Percentiles rank a stretch among this genome's conserved stretches.
These are phyloP conservation scores for Antheraea assamensis DNA, from an alignment of 2,888 invertebrate genomes.

Conservation along the genomic window DNA sequence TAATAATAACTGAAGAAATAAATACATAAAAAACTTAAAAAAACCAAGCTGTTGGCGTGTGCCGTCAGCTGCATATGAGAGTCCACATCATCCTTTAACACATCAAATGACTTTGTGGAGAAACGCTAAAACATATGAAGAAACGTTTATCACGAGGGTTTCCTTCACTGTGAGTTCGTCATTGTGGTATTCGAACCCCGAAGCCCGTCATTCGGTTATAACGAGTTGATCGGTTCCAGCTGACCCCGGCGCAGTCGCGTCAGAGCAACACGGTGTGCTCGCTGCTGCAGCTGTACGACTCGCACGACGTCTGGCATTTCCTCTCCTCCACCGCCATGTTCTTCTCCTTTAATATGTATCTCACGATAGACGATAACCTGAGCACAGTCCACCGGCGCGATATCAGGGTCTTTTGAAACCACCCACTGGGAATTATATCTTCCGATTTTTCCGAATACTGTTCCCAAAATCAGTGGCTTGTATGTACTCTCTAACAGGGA, in stretches of 20 bases:
- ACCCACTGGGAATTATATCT: not conserved
- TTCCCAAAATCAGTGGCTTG: not conserved
- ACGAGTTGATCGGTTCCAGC: conserved; percentile 38
- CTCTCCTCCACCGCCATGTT: conserved; percentile 91
- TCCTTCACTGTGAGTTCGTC: no score
- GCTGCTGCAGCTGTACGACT: conserved; percentile 89
- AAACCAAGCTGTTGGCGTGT: no score
- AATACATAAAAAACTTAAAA: no score
- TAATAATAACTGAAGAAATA: no score
- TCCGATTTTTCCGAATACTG: not conserved
- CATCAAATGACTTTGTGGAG: no score
- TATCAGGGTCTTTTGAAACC: conserved; percentile 60
- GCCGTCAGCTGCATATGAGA: no score
- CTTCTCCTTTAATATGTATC: conserved; percentile 91
- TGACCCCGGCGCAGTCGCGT: conserved; percentile 88
- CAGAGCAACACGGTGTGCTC: conserved; percentile 88
- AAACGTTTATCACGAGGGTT: no score
- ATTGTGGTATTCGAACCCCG: no score
- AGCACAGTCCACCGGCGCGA: conserved; percentile 50
- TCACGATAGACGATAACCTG: conserved; percentile 89
- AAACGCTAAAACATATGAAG: no score
- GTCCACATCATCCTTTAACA: no score
- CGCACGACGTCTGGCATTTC: conserved; percentile 94
- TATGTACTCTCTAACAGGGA: not conserved
- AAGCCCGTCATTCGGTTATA: not conserved